Evolutionary conservation across 2,113 vertebrate species (phyloP), one percentile per base, ranked within the genome.

Genomic region (Dryoscopus gambensis): DNA sequence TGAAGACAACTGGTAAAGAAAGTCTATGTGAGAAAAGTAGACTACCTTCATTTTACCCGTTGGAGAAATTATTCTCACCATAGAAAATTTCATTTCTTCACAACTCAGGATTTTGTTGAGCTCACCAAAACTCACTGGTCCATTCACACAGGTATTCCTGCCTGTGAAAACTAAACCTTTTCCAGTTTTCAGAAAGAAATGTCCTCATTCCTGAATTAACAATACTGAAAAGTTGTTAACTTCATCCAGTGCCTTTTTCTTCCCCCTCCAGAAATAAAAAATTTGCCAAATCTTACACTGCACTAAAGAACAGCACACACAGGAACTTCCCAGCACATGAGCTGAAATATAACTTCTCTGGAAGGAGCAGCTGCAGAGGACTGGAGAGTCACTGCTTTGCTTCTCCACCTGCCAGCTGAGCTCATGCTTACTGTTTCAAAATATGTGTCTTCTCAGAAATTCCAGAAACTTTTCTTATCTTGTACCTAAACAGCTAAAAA

Each of bases 321-420:
- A 46, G 50, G 39, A 50, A 20, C 8, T 50, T 49, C 31, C 23
- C 46, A 50, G 68, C 19, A 16, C 13, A 1, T 6, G 6, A 49
- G 4, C 10, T 7, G 5, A 68, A 31, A 17, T 1, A 10, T 0
- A 55, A 2, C 17, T 73, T 35, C 49, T 56, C 80, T 69, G n/a
- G 21, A 42, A 67, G 35, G 30, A 47, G 33, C 0, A 2, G 10
- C 22, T 55, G 39, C 42, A 20, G 11, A 59, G 31, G n/a, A 33
- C 19, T 8, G 2, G 0, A 8, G 1, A 6, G 23, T 18, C 28
- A 5, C 9, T 7, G 1, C 46, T 53, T 42, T 23, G 7, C 33
- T 35, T 11, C 71, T 46, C 21, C 37, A 25, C 65, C 28, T 2
- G 0, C 49, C 49, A 40, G 31, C 24, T 35, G 42, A 31, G 14